A percentile compares a stretch with the other conserved stretches of the same genome.
Evolutionary conservation across 1,140 invertebrate genomes (phyloP).

Genomic region (Hylaeus volcanicus): DNA sequence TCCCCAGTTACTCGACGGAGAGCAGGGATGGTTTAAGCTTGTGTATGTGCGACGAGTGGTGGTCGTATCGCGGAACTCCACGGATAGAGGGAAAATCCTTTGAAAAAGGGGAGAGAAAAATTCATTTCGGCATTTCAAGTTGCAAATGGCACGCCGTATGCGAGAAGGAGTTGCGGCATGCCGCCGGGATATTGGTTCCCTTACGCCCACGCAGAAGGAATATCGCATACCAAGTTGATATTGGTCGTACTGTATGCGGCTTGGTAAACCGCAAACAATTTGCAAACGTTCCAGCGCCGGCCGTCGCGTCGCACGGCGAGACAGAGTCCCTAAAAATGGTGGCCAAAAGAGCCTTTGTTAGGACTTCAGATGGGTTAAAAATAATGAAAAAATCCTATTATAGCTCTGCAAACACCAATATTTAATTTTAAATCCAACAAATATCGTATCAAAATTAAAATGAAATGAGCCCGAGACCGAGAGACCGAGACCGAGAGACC

Average conservation of each 20-base stretch:
- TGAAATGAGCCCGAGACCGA: too few species aligned
- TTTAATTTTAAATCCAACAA: too few species aligned
- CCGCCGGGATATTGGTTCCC: slow-evolving; percentile 32
- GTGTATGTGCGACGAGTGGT: not conserved
- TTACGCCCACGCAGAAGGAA: not conserved
- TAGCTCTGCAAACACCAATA: too few species aligned
- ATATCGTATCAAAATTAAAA: too few species aligned
- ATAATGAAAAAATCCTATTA: too few species aligned
- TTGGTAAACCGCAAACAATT: slow-evolving; percentile 41
- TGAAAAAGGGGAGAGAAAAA: slow-evolving; percentile 34
- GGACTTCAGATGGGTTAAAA: too few species aligned
- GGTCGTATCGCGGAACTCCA: not conserved
- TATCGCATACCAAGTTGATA: slow-evolving; percentile 18
- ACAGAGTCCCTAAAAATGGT: not conserved
- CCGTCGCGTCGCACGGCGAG: not conserved
- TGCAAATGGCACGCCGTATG: slow-evolving; percentile 21
- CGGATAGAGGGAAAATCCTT: slow-evolving; percentile 11
- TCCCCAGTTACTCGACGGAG: slow-evolving; percentile 6
- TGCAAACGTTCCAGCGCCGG: not conserved
- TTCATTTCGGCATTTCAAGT: slow-evolving; percentile 45
- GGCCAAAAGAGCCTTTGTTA: too few species aligned
- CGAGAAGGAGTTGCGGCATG: slow-evolving; percentile 24
- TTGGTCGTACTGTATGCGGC: not conserved
- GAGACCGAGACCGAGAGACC: too few species aligned
- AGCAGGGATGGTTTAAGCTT: not conserved